A percentile compares a stretch with the other conserved stretches of the same genome.
Evolutionary conservation across 1,140 invertebrate species (phyloP).

Genomic region (Pseudomyrmex flavicornis): DNA sequence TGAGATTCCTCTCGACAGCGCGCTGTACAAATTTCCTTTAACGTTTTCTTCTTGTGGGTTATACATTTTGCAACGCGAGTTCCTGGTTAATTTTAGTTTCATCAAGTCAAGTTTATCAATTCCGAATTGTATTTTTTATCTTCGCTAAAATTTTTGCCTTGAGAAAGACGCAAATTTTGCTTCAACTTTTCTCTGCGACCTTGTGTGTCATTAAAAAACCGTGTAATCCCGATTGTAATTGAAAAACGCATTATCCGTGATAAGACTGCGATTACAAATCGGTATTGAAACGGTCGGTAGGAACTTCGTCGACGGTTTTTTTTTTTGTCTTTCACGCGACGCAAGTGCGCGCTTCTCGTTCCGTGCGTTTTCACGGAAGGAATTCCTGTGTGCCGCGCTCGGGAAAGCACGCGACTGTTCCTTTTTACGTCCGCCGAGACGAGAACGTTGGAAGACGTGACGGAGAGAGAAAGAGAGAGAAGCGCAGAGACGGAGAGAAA

Average conservation of each 20-base stretch:
- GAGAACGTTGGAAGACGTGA: conserved; percentile 21
- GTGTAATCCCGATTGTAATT: too few species aligned
- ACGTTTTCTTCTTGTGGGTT: background rate
- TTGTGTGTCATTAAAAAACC: too few species aligned
- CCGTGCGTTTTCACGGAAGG: conserved; percentile 20
- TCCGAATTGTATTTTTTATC: background rate
- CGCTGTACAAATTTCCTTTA: background rate
- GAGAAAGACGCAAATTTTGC: too few species aligned
- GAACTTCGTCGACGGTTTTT: too few species aligned
- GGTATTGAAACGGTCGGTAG: too few species aligned
- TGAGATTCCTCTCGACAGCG: background rate
- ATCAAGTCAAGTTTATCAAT: too few species aligned
- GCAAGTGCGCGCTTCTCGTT: background rate
- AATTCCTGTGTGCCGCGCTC: conserved; percentile 26
- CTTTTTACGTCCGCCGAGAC: conserved; percentile 48
- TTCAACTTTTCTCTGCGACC: too few species aligned
- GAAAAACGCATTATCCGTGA: too few species aligned
- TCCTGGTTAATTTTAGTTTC: too few species aligned
- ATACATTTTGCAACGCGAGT: too few species aligned
- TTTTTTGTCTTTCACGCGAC: too few species aligned
- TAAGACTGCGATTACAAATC: too few species aligned
- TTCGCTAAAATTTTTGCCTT: background rate
- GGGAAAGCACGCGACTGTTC: conserved; percentile 20
- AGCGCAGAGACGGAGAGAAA: conserved; percentile 36
- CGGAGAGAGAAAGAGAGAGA: conserved; percentile 27